Percentiles rank a stretch among this genome's conserved stretches.
phyloP scores from a whole-genome alignment of 1,140 invertebrate species.

The Dendroctonus ponderosae region DNA sequence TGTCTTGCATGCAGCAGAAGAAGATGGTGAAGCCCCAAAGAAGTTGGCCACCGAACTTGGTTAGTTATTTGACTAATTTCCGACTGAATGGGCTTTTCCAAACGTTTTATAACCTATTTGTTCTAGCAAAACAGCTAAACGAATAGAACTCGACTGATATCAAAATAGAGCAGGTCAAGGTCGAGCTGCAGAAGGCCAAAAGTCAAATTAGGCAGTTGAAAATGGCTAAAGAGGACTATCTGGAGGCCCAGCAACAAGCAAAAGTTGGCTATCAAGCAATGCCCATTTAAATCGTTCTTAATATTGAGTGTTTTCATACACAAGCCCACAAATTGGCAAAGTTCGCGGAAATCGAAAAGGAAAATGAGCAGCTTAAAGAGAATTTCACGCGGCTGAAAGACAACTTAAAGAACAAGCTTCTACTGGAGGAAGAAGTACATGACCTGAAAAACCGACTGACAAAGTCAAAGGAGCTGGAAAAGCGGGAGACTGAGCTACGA shows the following conservation, averaged over 20 bases:
- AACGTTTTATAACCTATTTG: not conserved
- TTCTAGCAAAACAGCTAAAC: conserved; percentile 45
- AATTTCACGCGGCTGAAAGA: conserved; percentile 57
- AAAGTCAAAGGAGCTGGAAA: conserved; percentile 54
- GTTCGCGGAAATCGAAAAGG: conserved; percentile 59
- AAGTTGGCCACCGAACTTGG: conserved; percentile 49
- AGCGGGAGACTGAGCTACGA: conserved; percentile 57
- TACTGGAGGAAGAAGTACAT: conserved; percentile 65
- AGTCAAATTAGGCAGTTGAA: conserved; percentile 60
- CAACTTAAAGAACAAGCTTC: conserved; percentile 60
- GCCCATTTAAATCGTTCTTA: not conserved
- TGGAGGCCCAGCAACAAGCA: conserved; percentile 62
- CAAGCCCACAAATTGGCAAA: conserved; percentile 58
- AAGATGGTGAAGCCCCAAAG: conserved; percentile 47
- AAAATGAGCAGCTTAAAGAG: conserved; percentile 55
- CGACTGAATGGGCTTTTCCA: not conserved
- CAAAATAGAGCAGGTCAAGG: conserved; percentile 51
- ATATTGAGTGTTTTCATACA: conserved; percentile 47
- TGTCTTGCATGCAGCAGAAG: conserved; percentile 42
- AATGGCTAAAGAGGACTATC: conserved; percentile 61
- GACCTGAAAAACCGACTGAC: conserved; percentile 57
- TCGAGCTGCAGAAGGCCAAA: conserved; percentile 52
- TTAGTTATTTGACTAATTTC: conserved; percentile 26
- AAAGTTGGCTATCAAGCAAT: conserved; percentile 51
- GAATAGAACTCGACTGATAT: conserved; percentile 51